Percentiles rank a stretch among this genome's conserved stretches.
phyloP scores from a whole-genome alignment of 2,113 vertebrate genomes.

The Riparia riparia region DNA sequence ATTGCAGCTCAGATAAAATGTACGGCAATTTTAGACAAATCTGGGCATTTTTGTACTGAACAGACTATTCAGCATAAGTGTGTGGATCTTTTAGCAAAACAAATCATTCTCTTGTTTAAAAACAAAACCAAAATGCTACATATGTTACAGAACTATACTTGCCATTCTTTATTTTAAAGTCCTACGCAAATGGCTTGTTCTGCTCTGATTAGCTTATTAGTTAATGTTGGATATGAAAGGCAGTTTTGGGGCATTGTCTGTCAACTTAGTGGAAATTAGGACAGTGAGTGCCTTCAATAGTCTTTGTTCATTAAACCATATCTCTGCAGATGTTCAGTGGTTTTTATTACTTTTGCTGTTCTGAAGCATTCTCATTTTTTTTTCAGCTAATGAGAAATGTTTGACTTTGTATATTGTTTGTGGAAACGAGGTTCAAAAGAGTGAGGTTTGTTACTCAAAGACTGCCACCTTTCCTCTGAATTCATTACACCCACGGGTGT shows the following conservation, averaged over 20 bases:
- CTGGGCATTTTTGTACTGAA: slow-evolving; percentile 22
- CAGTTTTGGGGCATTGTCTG: slow-evolving; percentile 80
- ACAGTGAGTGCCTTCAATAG: slow-evolving; percentile 78
- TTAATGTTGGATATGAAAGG: slow-evolving; percentile 77
- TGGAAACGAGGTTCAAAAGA: background rate
- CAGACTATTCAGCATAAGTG: slow-evolving; percentile 59
- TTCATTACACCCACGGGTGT: background rate
- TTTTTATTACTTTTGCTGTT: slow-evolving; percentile 67
- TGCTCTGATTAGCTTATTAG: slow-evolving; percentile 84
- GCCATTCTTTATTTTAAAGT: slow-evolving; percentile 67
- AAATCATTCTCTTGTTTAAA: slow-evolving; percentile 59
- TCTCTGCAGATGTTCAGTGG: slow-evolving; percentile 78
- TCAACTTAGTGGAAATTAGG: slow-evolving; percentile 81
- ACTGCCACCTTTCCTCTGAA: slow-evolving; percentile 1
- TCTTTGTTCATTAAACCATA: slow-evolving; percentile 82
- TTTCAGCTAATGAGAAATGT: slow-evolving; percentile 53
- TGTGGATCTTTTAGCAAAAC: slow-evolving; percentile 57
- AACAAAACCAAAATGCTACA: slow-evolving; percentile 34
- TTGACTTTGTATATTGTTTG: background rate
- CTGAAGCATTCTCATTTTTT: slow-evolving; percentile 54
- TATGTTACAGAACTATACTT: slow-evolving; percentile 48
- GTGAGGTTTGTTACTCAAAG: background rate
- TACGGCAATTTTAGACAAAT: slow-evolving; percentile 4
- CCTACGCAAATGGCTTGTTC: slow-evolving; percentile 73
- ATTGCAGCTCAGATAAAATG: background rate